phyloP scores from a whole-genome alignment of 2,888 invertebrate genomes.

The Melangyna quadrimaculata region DNA sequence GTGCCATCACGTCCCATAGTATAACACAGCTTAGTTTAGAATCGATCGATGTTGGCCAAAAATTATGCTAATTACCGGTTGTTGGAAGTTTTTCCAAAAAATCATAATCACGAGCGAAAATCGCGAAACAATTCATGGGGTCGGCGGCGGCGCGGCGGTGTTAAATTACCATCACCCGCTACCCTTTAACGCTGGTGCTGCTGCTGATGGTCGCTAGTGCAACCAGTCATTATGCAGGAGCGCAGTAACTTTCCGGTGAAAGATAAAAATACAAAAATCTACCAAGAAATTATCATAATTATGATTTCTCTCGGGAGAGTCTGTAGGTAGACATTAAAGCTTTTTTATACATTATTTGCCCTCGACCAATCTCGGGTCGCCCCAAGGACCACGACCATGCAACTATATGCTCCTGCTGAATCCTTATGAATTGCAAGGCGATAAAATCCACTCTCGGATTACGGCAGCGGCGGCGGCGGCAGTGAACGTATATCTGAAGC shows the following conservation, averaged over 20 bases:
- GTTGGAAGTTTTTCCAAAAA: slow-evolving; percentile 60
- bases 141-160: not conserved
- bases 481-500: slow-evolving; percentile 50
- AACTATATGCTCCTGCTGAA: slow-evolving; percentile 55
- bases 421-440: slow-evolving; percentile 68
- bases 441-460: slow-evolving; percentile 68
- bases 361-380: not conserved
- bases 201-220: too few species aligned
- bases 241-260: slow-evolving; percentile 34
- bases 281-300: slow-evolving; percentile 52
- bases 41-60: slow-evolving; percentile 60
- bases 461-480: too few species aligned
- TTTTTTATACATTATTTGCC: slow-evolving; percentile 27
- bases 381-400: slow-evolving; percentile 41
- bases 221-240: slow-evolving; percentile 68
- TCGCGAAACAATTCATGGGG: slow-evolving; percentile 16
- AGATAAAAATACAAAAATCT: slow-evolving; percentile 36
- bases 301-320: slow-evolving; percentile 49
- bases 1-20: slow-evolving; percentile 59
- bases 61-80: slow-evolving; percentile 73
- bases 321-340: not conserved
- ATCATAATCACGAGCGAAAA: slow-evolving; percentile 66
- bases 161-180: not conserved
- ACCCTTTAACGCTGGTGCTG: slow-evolving; percentile 18
- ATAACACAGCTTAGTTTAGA: slow-evolving; percentile 58